Evolutionary conservation across 2,888 invertebrate species (phyloP), one percentile per base, ranked within the genome.

Genomic region (Cephus pygmeus): DNA sequence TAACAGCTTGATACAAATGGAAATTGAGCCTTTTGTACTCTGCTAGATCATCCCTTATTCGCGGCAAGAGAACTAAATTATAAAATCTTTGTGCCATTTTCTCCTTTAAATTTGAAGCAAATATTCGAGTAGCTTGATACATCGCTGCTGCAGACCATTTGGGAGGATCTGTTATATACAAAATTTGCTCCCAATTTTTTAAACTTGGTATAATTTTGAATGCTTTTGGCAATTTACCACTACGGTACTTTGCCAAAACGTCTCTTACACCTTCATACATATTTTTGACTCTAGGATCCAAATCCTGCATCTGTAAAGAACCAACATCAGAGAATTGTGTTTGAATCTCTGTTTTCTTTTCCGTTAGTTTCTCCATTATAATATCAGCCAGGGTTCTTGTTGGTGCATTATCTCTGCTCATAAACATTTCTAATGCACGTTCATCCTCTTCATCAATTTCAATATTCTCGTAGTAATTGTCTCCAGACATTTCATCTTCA

Each of bases 61-160:
- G 93, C 0, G 99, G 99, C 71, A 99, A 91, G 15, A 99, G 92
- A n/a, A 98, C 97, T 79, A 98, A 92, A 92, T 98, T 98, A 88
- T 96, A 98, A 92, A 98, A 99, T 71, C 98, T 93, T 90, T 99
- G 99, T 0, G 98, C 98, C 98, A 98, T 98, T 88, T 97, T 96
- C 84, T 98, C 98, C 88, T 98, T 98, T 68, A 99, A 93, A 91
- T 98, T 98, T 0, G 99, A 98, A n/a, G 98, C 96, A 92, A 99
- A 99, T 86, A 99, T 97, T 89, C 99, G 93, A 0, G 97, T 98
- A 0, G 97, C 98, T 92, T 97, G 98, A 91, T 98, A 99, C 96
- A 99, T 97, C 0, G 99, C 97, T 73, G 99, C 99, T 31, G 99
- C 98, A 77, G 98, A 97, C 99, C 99, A 99, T 71, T 94, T 95